A percentile compares a stretch with the other conserved stretches of the same genome.
Conservation (phyloP, 1,140 invertebrate species). For the Polyergus mexicanus region DNA sequence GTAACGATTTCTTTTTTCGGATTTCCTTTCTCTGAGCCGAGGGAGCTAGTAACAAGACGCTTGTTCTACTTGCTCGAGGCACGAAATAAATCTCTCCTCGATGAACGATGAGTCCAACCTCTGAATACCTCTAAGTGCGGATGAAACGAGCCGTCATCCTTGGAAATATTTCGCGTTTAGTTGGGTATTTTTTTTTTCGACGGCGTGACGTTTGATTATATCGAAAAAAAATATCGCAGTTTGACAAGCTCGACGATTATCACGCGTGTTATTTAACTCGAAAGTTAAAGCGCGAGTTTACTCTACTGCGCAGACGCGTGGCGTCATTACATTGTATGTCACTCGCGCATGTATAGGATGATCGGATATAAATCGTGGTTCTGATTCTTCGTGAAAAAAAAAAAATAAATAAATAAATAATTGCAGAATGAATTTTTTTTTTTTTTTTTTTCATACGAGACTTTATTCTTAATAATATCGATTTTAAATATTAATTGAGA, state of each 20-base stretch:
- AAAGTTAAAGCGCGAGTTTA: slow-evolving; percentile 2
- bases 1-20: slow-evolving; percentile 54
- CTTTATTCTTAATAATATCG: too few relatives aligned
- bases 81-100: slow-evolving; percentile 75
- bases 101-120: slow-evolving; percentile 79
- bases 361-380: too few relatives aligned
- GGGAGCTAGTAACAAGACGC: slow-evolving; percentile 41
- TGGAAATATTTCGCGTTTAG: slow-evolving; percentile 26
- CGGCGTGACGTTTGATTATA: background rate
- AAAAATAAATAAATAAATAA: too few relatives aligned
- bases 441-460: too few relatives aligned
- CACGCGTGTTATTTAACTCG: slow-evolving; percentile 21
- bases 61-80: slow-evolving; percentile 48
- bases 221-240: background rate
- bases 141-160: slow-evolving; percentile 64
- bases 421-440: too few relatives aligned
- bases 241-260: background rate
- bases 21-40: slow-evolving; percentile 52
- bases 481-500: too few relatives aligned
- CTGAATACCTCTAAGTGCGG: slow-evolving; percentile 76
- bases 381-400: too few relatives aligned
- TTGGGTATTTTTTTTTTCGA: slow-evolving; percentile 36
- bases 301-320: background rate
- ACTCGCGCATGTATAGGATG: background rate
- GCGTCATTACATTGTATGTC: background rate